Base-by-base conservation (phyloP, 2,888 invertebrate species). In the Temnothorax rugatulus region DNA sequence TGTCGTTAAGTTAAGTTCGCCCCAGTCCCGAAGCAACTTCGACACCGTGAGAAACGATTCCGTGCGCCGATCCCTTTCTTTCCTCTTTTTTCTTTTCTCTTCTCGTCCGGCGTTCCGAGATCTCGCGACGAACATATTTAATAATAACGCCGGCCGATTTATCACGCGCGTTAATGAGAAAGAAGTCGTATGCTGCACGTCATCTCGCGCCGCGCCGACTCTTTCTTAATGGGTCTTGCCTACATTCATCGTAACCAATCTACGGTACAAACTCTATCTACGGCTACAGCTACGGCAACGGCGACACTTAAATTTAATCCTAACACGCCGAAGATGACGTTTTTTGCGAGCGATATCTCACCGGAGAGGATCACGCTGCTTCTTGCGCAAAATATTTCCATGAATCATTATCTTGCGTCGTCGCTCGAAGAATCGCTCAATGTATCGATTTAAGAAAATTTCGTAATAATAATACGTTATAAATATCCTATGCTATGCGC, bases 141-240 rank as follows among this genome's bases (percentile, higher is more conserved):
- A 85, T 89, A 87, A 87, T 82, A 86, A 44, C 82, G 74, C 77
- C 63, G 59, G 52, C 41, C 81, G 83, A 89, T 87, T 87, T 88
- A 87, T 87, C 87, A 83, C 69, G 21, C 59, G 74, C 68, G 75
- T 86, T 88, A 88, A 88, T 79, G 86, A 82, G 84, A 88, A 84
- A 77, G 77, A 84, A 86, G 82, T 61, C 82, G 76, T 79, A 84
- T 73, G 74, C 69, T 86, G 85, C 82, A 74, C 77, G 86, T 79
- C 75, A 82, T 81, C 81, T 79, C 76, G 77, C 66, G 69, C 69
- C 76, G 64, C 76, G 59, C 52, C 71, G 69, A 59, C 61, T 84
- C 79, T 76, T 88, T 59, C 79, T 75, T 88, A 88, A 88, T 86
- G 89, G 79, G 68, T 52, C 82, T 79, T 79, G 82, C 77, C 75